These are phyloP conservation scores for Polyergus mexicanus DNA, from an alignment of 1,140 invertebrate species.

Conservation along the genomic window DNA sequence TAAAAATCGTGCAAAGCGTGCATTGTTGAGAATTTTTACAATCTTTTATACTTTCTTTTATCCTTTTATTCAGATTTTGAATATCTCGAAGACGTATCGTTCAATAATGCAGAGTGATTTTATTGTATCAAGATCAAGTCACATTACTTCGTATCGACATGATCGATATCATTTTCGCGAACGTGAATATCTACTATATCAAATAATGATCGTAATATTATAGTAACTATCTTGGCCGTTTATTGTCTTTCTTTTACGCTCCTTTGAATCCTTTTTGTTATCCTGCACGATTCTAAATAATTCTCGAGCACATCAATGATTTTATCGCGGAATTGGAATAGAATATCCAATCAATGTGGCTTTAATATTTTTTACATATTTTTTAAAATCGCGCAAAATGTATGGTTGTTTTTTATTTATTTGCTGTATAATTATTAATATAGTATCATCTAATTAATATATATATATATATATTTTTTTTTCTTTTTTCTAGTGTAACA, in stretches of 20 bases:
- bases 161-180: neutral
- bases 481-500: neutral
- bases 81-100: neutral
- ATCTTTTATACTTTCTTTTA: neutral
- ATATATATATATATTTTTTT: no score
- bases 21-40: neutral
- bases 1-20: neutral
- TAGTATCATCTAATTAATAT: no score
- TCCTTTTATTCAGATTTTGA: neutral
- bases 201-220: slow-evolving; percentile 8
- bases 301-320: slow-evolving; percentile 47
- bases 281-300: slow-evolving; percentile 42
- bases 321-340: slow-evolving; percentile 1
- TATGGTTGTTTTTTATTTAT: neutral
- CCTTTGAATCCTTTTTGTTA: slow-evolving; percentile 30
- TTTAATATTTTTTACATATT: neutral
- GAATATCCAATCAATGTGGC: slow-evolving; percentile 20
- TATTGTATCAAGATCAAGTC: slow-evolving; percentile 7
- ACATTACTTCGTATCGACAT: slow-evolving; percentile 40
- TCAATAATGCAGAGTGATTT: neutral
- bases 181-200: neutral
- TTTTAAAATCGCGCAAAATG: neutral
- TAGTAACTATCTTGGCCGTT: neutral
- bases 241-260: slow-evolving; percentile 23
- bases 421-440: neutral